phyloP scores from a whole-genome alignment of 1,140 invertebrate species.

The Homalodisca vitripennis region DNA sequence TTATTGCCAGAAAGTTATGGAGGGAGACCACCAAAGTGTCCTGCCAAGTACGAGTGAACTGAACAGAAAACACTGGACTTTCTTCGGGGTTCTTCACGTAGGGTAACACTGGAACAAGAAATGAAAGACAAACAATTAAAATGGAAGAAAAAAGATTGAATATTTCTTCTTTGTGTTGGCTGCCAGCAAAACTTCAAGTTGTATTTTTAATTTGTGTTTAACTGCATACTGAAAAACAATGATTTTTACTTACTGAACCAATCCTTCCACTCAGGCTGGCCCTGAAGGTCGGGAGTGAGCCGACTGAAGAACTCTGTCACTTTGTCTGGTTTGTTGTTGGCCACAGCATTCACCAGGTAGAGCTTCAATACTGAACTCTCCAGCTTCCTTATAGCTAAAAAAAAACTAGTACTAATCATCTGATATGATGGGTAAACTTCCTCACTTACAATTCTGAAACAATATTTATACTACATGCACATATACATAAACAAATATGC shows the following conservation, averaged over 20 bases:
- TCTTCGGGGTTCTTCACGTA: slow-evolving; percentile 91
- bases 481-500: too few relatives aligned
- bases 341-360: slow-evolving; percentile 83
- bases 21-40: slow-evolving; percentile 91
- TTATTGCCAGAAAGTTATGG: slow-evolving; percentile 89
- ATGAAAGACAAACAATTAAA: background rate
- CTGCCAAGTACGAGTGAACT: slow-evolving; percentile 93
- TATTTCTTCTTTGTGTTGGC: background rate
- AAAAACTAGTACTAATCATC: too few relatives aligned
- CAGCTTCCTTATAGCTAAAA: slow-evolving; percentile 77
- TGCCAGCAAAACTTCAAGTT: background rate
- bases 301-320: slow-evolving; percentile 88
- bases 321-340: slow-evolving; percentile 80
- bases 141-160: too few relatives aligned
- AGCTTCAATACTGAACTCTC: slow-evolving; percentile 87
- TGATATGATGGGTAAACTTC: too few relatives aligned
- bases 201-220: background rate
- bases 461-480: too few relatives aligned
- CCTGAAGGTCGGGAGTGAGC: slow-evolving; percentile 83
- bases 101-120: slow-evolving; percentile 60
- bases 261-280: slow-evolving; percentile 91
- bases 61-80: slow-evolving; percentile 79
- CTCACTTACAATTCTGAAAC: too few relatives aligned
- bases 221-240: too few relatives aligned
- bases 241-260: slow-evolving; percentile 92